Percentiles rank a stretch among this genome's conserved stretches.
These are phyloP conservation scores for Flexamia atlantica DNA, from an alignment of 2,888 invertebrate genomes.

Conservation along the genomic window DNA sequence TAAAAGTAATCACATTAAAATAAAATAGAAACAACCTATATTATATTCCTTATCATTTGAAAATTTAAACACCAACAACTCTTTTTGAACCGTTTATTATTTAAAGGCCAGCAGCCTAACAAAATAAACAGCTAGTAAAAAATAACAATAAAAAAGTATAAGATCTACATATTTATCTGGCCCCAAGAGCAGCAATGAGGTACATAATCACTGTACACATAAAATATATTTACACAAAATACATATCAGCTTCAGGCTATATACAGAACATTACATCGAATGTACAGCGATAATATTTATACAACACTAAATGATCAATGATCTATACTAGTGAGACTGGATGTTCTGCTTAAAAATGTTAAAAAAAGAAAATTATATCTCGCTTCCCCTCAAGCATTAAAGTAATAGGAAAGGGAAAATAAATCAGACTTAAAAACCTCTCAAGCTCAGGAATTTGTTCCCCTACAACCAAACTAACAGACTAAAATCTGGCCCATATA, in stretches of 20 bases:
- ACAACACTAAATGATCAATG: background rate
- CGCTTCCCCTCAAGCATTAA: no score
- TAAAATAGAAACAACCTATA: background rate
- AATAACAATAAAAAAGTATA: slow-evolving; percentile 46
- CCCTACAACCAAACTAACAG: no score
- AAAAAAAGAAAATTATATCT: no score
- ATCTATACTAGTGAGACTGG: background rate
- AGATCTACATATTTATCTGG: slow-evolving; percentile 51
- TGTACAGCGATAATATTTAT: slow-evolving; percentile 41
- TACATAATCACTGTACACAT: slow-evolving; percentile 33
- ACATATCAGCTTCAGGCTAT: slow-evolving; percentile 37
- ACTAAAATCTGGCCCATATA: no score
- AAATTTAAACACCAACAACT: slow-evolving; percentile 1
- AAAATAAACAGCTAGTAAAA: slow-evolving; percentile 30
- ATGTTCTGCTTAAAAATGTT: background rate
- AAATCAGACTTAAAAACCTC: no score
- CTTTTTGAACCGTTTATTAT: background rate
- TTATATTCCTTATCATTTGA: background rate
- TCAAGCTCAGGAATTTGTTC: no score
- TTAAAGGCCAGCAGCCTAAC: slow-evolving; percentile 12
- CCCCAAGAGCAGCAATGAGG: slow-evolving; percentile 53
- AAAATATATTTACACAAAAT: slow-evolving; percentile 43
- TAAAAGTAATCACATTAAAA: background rate
- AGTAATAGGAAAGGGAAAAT: no score
- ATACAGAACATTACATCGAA: slow-evolving; percentile 49